These are phyloP conservation scores for Hirtodrosophila confusa DNA, from an alignment of 2,888 invertebrate genomes.

Conservation along the genomic window DNA sequence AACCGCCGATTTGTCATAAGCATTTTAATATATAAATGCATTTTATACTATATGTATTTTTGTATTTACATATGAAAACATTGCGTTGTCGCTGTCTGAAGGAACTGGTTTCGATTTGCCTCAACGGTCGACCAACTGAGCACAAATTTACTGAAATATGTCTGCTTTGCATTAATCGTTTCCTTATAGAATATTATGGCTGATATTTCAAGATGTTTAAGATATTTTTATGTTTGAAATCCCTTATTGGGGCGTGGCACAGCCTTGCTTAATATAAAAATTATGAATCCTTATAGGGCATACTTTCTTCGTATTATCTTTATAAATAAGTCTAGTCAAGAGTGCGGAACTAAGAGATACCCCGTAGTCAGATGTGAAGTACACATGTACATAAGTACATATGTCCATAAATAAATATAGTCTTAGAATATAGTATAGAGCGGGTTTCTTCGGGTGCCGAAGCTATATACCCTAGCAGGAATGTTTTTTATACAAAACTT, in stretches of 20 bases:
- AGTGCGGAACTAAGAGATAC: too few species aligned
- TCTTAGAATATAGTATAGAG: too few species aligned
- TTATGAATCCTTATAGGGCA: too few species aligned
- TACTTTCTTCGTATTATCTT: not conserved
- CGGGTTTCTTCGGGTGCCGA: too few species aligned
- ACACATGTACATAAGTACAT: too few species aligned
- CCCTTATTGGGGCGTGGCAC: slow-evolving; percentile 23
- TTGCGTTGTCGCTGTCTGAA: slow-evolving; percentile 6
- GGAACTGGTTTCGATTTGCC: slow-evolving; percentile 59
- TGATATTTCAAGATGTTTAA: slow-evolving; percentile 4
- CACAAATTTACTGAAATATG: slow-evolving; percentile 20
- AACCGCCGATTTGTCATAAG: slow-evolving; percentile 35
- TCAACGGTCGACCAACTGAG: slow-evolving; percentile 30
- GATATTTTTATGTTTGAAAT: slow-evolving; percentile 14
- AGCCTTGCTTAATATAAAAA: not conserved
- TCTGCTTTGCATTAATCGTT: slow-evolving; percentile 38
- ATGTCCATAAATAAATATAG: too few species aligned
- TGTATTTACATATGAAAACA: slow-evolving; percentile 7
- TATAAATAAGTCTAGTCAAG: too few species aligned
- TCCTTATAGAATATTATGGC: slow-evolving; percentile 52
- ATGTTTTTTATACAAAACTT: too few species aligned
- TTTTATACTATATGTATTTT: slow-evolving; percentile 33
- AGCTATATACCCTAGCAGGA: too few species aligned
- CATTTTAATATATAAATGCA: slow-evolving; percentile 13
- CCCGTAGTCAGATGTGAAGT: too few species aligned